Percentiles rank a stretch among this genome's conserved stretches.
Evolutionary conservation across 2,888 invertebrate species (phyloP).

Genomic region (Campoletis raptor): DNA sequence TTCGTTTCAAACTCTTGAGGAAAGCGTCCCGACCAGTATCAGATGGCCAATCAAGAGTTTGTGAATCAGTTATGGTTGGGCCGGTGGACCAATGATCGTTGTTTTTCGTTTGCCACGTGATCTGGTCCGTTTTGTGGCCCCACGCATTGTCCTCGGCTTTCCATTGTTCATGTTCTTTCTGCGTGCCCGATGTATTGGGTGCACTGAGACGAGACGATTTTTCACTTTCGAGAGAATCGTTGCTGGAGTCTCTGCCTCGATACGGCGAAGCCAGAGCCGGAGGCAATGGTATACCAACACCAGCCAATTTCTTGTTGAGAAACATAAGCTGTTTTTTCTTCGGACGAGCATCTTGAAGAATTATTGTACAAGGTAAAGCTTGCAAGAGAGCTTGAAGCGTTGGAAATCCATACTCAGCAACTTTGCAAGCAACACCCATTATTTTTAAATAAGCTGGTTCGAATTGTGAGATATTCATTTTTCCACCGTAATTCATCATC

Average conservation of each 20-base stretch:
- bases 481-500: conserved; percentile 85
- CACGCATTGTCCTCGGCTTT: conserved; percentile 70
- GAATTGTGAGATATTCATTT: conserved; percentile 84
- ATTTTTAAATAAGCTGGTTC: conserved; percentile 83
- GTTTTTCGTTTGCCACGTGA: conserved; percentile 74
- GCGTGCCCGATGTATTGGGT: conserved; percentile 67
- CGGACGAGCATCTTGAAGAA: conserved; percentile 82
- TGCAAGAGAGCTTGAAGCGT: conserved; percentile 86
- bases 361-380: conserved; percentile 86
- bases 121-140: conserved; percentile 71
- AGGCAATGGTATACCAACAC: conserved; percentile 80
- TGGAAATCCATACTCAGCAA: conserved; percentile 86
- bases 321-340: conserved; percentile 85
- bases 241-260: conserved; percentile 81
- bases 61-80: conserved; percentile 64
- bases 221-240: conserved; percentile 81
- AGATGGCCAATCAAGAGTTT: conserved; percentile 77
- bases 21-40: conserved; percentile 76
- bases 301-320: conserved; percentile 85
- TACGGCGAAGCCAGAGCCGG: conserved; percentile 75
- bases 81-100: conserved; percentile 76
- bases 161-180: conserved; percentile 75
- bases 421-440: conserved; percentile 85
- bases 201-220: conserved; percentile 70
- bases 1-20: conserved; percentile 77